Base-by-base conservation (phyloP, 2,113 vertebrate genomes). In the Onychostoma macrolepis region DNA sequence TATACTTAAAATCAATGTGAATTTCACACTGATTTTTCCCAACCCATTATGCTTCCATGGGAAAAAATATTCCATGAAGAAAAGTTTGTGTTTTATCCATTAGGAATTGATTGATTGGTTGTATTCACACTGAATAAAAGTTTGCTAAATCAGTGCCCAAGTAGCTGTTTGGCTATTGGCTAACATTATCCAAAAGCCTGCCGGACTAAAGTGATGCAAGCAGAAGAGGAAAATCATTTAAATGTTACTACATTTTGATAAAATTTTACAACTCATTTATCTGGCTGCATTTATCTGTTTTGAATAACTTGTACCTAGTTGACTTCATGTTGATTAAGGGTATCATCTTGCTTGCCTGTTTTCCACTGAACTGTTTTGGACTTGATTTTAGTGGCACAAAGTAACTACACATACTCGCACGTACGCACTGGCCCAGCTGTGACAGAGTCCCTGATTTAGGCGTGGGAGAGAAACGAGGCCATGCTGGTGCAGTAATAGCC, bases 401-500 rank as follows among this genome's bases (percentile, higher is more conserved):
- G 79, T 81, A 77, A 41, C 28, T 79, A 81, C 83, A 85, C 41
- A 76, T 19, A 74, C 56, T 38, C 24, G 76, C 45, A 84, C 30
- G 28, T 65, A 71, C 80, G 65, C 72, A 77, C 74, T 12, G 43
- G 71, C 63, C 87, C 89, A 87, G 82, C 89, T 90, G 89, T 82
- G 82, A 82, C 58, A 87, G 77, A 87, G 82, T 63, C 82, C 71
- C 82, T 80, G 77, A 87, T 87, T 87, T 81, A 90, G 86, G 74
- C 61, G 80, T 84, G 87, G 84, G 86, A 81, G 83, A 87, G 69
- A 87, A 87, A 89, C 53, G 83, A 89, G 87, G 89, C 86, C 87
- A 90, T 78, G 86, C 63, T 87, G 86, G 83, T 90, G 87, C 89
- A 87, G 86, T 87, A 85, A 87, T 90, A 87, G 79, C 71, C 71